Conservation (phyloP, 2,888 invertebrate genomes). For the Drosophila merina region DNA sequence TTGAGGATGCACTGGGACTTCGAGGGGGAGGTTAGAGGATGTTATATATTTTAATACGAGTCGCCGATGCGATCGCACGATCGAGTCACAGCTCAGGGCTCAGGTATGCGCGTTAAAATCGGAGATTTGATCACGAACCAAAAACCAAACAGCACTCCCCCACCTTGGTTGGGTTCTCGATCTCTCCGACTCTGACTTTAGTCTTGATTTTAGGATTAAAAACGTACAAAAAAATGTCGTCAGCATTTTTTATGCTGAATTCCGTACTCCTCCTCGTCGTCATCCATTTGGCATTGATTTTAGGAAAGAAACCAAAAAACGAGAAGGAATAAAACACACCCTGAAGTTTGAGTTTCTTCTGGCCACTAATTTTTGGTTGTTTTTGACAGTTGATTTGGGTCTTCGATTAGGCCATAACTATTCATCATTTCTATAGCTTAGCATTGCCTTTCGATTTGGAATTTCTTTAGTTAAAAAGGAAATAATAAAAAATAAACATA, state of each 20-base stretch:
- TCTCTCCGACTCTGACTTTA: constrained; percentile 45
- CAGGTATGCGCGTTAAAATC: constrained; percentile 55
- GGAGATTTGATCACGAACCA: constrained; percentile 32
- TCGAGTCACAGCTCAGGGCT: constrained; percentile 15
- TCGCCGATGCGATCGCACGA: constrained; percentile 74
- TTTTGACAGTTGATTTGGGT: constrained; percentile 80
- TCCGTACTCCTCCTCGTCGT: constrained; percentile 36
- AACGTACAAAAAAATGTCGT: constrained; percentile 61
- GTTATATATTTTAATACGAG: constrained; percentile 60
- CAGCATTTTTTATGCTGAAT: constrained; percentile 75
- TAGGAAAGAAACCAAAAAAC: constrained; percentile 2
- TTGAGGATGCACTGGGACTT: not conserved
- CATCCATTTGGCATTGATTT: constrained; percentile 68
- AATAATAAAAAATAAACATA: too few relatives aligned
- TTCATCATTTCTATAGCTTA: constrained; percentile 56
- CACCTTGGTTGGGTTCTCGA: constrained; percentile 25
- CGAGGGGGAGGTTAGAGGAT: constrained; percentile 11
- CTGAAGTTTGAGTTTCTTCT: constrained; percentile 8
- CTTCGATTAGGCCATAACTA: constrained; percentile 63
- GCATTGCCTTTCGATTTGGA: constrained; percentile 3
- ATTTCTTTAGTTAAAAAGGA: not conserved
- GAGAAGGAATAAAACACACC: constrained; percentile 15
- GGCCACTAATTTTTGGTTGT: constrained; percentile 28
- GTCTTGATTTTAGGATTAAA: constrained; percentile 77
- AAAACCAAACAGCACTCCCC: constrained; percentile 19